Conservation (phyloP, 2,797 vertebrate genomes). For the Girardinus metallicus region DNA sequence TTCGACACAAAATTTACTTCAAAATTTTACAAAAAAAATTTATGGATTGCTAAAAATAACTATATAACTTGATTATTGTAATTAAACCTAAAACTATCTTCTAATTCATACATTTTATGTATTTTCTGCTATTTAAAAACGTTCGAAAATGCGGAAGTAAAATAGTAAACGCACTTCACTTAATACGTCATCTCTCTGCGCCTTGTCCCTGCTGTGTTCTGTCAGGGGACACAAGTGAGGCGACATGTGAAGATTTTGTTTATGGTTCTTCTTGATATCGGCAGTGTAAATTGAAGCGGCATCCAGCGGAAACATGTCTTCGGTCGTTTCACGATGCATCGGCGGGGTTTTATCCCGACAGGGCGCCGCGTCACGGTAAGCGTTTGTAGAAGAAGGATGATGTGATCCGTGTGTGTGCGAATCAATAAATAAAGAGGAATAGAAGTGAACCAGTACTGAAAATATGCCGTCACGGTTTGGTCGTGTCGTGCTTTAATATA, state of each 20-base stretch:
- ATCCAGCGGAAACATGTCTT: conserved; percentile 47
- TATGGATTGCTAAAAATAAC: rapidly evolving
- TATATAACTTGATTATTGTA: rapidly evolving
- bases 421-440: not conserved
- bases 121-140: not conserved
- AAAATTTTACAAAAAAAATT: rapidly evolving
- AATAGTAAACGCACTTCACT: not conserved
- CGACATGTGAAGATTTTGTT: conserved; percentile 23
- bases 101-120: rapidly evolving
- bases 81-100: rapidly evolving
- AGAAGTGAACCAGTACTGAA: not conserved
- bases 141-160: conserved; percentile 50
- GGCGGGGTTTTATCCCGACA: conserved; percentile 51
- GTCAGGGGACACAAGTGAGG: conserved; percentile 7
- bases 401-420: not conserved
- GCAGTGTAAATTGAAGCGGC: conserved; percentile 11
- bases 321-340: conserved; percentile 47
- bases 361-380: conserved; percentile 50
- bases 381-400: not conserved
- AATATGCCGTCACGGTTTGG: not conserved
- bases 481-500: not conserved
- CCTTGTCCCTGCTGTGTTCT: not conserved
- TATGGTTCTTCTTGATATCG: not conserved
- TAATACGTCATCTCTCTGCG: conserved; percentile 55
- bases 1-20: conserved; percentile 48